A percentile compares a stretch with the other conserved stretches of the same genome.
These are phyloP conservation scores for Platyrinchus mystaceus DNA, from an alignment of 2,797 vertebrate genomes.

Conservation along the genomic window DNA sequence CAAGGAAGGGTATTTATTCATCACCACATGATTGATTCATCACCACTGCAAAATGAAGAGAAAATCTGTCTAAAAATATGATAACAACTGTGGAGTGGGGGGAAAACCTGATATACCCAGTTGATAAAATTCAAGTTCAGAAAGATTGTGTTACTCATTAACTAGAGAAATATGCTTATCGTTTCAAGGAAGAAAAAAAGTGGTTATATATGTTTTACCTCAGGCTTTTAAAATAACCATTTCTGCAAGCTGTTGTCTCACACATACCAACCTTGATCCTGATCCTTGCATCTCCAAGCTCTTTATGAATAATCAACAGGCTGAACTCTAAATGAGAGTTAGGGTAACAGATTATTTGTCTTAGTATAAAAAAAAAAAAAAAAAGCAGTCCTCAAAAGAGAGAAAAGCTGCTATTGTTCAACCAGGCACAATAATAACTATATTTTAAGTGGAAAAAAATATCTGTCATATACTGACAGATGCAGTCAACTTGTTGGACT, in stretches of 20 bases:
- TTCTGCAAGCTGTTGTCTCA: not conserved
- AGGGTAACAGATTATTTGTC: not conserved
- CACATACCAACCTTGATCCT: not conserved
- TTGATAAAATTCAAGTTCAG: not conserved
- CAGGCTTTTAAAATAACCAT: not conserved
- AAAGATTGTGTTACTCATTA: not conserved
- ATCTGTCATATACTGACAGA: not conserved
- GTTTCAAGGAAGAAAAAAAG: not conserved
- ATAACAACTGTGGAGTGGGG: rapidly evolving
- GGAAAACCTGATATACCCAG: rapidly evolving
- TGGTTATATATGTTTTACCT: not conserved
- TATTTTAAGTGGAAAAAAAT: not conserved
- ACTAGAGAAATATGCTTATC: not conserved
- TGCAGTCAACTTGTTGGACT: not conserved
- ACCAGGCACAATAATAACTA: not conserved
- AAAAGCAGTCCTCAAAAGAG: not conserved
- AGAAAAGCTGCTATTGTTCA: not conserved
- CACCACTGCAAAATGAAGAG: not conserved
- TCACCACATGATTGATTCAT: not conserved
- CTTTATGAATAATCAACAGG: not conserved
- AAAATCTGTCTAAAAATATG: not conserved
- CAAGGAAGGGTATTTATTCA: not conserved
- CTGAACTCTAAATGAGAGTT: not conserved
- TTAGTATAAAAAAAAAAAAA: not conserved
- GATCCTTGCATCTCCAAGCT: not conserved